phyloP scores from a whole-genome alignment of 2,797 vertebrate genomes.

The Avahi laniger region DNA sequence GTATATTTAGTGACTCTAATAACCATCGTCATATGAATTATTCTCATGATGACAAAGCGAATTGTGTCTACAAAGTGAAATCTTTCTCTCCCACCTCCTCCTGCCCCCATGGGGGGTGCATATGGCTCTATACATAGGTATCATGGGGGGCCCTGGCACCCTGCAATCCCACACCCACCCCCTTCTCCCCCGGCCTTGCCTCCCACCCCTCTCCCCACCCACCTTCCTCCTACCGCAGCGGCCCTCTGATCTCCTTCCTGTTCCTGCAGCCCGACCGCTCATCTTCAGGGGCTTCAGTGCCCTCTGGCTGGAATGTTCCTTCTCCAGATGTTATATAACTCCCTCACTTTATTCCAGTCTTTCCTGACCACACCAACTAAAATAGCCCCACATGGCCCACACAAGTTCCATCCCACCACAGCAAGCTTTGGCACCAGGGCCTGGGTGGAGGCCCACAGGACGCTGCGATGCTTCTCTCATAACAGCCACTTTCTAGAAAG shows the following conservation, averaged over 20 bases:
- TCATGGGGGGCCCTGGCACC: no score
- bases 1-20: background rate
- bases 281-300: background rate
- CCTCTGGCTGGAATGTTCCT: background rate
- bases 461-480: rapidly evolving
- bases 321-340: no score
- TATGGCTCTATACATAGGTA: no score
- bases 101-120: background rate
- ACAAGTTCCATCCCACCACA: rapidly evolving
- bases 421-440: rapidly evolving
- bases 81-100: background rate
- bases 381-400: rapidly evolving
- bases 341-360: no score
- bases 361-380: background rate
- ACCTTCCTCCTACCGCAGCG: rapidly evolving
- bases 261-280: background rate
- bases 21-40: background rate
- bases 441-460: background rate
- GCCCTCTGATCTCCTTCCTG: background rate
- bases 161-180: background rate
- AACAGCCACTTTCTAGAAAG: background rate
- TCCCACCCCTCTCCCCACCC: rapidly evolving
- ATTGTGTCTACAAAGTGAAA: background rate
- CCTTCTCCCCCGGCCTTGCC: background rate
- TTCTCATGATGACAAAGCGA: background rate